Conservation (phyloP, 2,797 vertebrate species). For the Amniataba percoides region DNA sequence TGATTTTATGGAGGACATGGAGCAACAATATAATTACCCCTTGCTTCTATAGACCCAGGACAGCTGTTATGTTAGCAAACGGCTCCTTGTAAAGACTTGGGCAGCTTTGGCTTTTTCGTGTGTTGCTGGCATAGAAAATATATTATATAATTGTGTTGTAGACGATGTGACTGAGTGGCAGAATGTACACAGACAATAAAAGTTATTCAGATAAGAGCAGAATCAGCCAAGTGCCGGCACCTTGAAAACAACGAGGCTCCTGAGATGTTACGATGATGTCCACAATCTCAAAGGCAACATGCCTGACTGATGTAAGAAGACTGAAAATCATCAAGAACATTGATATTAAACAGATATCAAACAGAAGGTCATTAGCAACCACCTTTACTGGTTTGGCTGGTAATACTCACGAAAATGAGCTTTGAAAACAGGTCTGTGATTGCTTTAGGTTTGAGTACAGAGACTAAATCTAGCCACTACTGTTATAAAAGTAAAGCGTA, state of each 20-base stretch:
- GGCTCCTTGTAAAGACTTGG: no score
- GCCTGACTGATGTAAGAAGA: neutral
- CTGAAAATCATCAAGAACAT: neutral
- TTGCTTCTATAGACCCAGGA: neutral
- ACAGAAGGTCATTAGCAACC: no score
- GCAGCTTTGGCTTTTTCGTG: no score
- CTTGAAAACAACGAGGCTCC: no score
- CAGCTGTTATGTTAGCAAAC: no score
- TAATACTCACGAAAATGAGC: neutral
- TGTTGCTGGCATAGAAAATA: neutral
- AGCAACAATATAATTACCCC: neutral
- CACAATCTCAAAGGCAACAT: neutral
- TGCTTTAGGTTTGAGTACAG: neutral
- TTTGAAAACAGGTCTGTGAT: constrained; percentile 5
- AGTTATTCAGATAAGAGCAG: neutral
- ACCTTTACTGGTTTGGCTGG: neutral
- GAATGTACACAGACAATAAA: neutral
- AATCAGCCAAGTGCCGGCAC: no score
- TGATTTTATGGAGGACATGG: neutral
- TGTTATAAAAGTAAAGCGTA: neutral
- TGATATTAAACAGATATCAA: neutral
- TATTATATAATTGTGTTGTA: neutral
- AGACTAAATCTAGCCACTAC: neutral
- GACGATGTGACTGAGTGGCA: neutral
- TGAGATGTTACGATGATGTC: neutral